A percentile compares a stretch with the other conserved stretches of the same genome.
phyloP scores from a whole-genome alignment of 2,797 vertebrate species.

The Spinus olivaceus region DNA sequence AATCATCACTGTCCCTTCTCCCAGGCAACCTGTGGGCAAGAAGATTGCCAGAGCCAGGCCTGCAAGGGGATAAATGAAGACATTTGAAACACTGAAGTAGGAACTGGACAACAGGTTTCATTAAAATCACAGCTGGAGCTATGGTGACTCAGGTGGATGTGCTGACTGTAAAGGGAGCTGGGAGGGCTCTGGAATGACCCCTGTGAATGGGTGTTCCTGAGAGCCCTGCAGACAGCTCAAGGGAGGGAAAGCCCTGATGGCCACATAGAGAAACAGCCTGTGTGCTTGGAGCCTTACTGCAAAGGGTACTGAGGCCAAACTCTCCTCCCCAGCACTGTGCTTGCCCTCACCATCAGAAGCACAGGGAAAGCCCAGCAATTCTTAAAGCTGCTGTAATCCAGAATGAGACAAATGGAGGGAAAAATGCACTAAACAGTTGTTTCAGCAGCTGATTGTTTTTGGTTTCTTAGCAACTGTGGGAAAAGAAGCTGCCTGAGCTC shows the following conservation, averaged over 20 bases:
- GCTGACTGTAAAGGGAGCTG: neutral
- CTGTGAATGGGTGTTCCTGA: neutral
- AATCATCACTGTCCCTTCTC: neutral
- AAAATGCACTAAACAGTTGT: neutral
- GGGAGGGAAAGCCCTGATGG: neutral
- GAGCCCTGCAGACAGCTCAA: neutral
- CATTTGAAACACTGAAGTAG: neutral
- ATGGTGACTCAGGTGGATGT: neutral
- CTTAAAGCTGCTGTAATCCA: neutral
- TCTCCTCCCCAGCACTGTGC: neutral
- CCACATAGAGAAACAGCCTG: neutral
- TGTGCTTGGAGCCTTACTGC: neutral
- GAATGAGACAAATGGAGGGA: neutral
- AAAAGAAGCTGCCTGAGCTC: conserved; percentile 10
- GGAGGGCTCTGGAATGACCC: neutral
- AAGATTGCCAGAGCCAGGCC: neutral
- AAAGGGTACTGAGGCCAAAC: neutral
- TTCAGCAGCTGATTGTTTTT: neutral
- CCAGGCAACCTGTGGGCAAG: neutral
- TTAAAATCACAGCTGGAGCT: neutral
- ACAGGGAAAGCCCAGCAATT: neutral
- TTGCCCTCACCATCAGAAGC: neutral
- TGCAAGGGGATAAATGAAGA: neutral
- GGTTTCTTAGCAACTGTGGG: conserved; percentile 57
- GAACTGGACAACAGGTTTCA: neutral